These are phyloP conservation scores for Peromyscus californicus DNA, from an alignment of 2,113 vertebrate species.

Conservation along the genomic window DNA sequence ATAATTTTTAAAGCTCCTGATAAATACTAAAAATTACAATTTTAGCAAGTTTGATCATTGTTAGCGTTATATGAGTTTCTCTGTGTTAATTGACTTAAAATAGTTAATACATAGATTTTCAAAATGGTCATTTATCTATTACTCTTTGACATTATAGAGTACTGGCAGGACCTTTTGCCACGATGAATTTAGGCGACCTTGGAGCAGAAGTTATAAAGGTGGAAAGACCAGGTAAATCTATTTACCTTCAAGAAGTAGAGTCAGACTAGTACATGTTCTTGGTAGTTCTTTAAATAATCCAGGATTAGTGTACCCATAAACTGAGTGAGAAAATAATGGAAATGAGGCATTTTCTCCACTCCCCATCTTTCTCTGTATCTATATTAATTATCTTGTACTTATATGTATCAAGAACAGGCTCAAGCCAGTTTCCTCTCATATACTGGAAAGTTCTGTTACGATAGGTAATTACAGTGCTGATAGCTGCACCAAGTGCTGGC, in stretches of 20 bases:
- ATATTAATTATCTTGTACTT: neutral
- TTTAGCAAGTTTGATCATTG: conserved; percentile 47
- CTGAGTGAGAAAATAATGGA: conserved; percentile 15
- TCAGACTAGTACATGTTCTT: conserved; percentile 8
- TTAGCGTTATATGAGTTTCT: conserved; percentile 31
- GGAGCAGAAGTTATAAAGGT: conserved; percentile 98
- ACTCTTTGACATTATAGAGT: conserved; percentile 88
- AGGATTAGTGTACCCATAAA: neutral
- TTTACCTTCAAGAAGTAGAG: conserved; percentile 39
- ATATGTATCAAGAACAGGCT: neutral
- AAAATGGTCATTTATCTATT: neutral
- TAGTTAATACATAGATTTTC: conserved; percentile 25
- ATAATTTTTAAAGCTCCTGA: neutral
- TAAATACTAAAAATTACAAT: conserved; percentile 26
- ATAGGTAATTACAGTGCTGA: neutral
- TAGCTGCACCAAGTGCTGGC: neutral
- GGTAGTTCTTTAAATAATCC: neutral
- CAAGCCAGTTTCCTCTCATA: neutral
- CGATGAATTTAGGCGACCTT: conserved; percentile 98
- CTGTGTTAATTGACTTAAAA: conserved; percentile 6
- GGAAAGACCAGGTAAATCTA: conserved; percentile 93
- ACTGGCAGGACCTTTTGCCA: conserved; percentile 96
- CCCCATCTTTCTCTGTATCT: conserved; percentile 5
- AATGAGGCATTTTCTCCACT: conserved; percentile 1
- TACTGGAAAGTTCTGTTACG: neutral